phyloP scores from a whole-genome alignment of 2,113 vertebrate genomes.

The Leptobrachium ailaonicum region DNA sequence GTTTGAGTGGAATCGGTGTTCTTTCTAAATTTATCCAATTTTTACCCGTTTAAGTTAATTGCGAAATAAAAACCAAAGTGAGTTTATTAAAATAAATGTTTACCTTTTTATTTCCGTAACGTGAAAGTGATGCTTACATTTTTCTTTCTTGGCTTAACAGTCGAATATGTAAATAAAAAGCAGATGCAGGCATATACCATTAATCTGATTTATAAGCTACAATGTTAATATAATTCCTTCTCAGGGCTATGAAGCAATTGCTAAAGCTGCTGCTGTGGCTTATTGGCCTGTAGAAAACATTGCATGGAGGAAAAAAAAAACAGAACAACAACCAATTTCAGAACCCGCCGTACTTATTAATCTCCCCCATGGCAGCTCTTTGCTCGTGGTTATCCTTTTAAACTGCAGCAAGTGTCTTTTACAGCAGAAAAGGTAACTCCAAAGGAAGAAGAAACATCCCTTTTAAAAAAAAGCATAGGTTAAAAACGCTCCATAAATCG shows the following conservation, averaged over 20 bases:
- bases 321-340: neutral
- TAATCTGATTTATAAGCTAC: slow-evolving; percentile 44
- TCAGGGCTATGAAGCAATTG: slow-evolving; percentile 11
- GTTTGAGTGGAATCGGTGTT: too few relatives aligned
- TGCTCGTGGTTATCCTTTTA: too few relatives aligned
- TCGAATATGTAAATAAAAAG: slow-evolving; percentile 33
- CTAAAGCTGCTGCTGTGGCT: slow-evolving; percentile 13
- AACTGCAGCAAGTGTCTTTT: neutral
- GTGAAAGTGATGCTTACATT: slow-evolving; percentile 4
- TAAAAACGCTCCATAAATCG: too few relatives aligned
- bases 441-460: neutral
- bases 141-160: slow-evolving; percentile 2
- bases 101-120: slow-evolving; percentile 10
- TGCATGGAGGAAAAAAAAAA: neutral
- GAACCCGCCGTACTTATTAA: neutral
- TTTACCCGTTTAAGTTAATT: slow-evolving; percentile 28
- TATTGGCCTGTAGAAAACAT: neutral
- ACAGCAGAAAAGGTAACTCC: neutral
- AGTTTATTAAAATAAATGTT: slow-evolving; percentile 9
- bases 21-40: neutral
- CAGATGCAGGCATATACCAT: slow-evolving; percentile 33
- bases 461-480: neutral
- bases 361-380: too few relatives aligned
- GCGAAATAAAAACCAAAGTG: neutral
- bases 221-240: slow-evolving; percentile 30